phyloP scores from a whole-genome alignment of 2,888 invertebrate species.

The Tetanocera ferruginea region DNA sequence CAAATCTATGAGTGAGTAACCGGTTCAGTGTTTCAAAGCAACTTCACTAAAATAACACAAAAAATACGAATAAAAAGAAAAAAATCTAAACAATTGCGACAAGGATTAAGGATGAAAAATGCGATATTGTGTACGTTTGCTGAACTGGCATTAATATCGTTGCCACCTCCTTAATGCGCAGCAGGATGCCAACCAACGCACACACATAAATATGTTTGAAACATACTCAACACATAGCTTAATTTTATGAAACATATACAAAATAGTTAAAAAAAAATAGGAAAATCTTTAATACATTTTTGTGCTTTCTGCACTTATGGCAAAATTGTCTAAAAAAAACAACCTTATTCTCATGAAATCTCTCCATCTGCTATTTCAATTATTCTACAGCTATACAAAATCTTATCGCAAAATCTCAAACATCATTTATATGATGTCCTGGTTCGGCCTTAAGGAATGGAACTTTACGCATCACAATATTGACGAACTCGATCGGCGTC shows the following conservation, averaged over 20 bases:
- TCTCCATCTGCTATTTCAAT: not conserved
- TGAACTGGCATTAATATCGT: not conserved
- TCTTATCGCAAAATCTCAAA: slow-evolving; percentile 67
- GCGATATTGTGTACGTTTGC: not conserved
- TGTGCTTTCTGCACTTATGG: too few relatives aligned
- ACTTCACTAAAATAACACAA: too few relatives aligned
- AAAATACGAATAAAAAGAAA: not conserved
- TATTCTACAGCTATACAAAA: slow-evolving; percentile 60
- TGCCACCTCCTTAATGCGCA: not conserved
- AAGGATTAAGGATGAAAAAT: slow-evolving; percentile 22
- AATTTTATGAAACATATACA: not conserved
- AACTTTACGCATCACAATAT: slow-evolving; percentile 67
- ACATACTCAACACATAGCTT: not conserved
- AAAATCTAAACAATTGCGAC: slow-evolving; percentile 11
- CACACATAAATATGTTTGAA: not conserved
- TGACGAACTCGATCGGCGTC: slow-evolving; percentile 63
- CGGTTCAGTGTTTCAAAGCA: not conserved
- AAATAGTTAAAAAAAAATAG: not conserved
- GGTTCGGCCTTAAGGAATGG: slow-evolving; percentile 70
- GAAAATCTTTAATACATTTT: not conserved
- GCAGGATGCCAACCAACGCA: too few relatives aligned
- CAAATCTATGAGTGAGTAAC: not conserved
- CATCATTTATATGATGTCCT: slow-evolving; percentile 70
- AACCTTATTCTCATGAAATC: too few relatives aligned
- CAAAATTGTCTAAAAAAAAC: too few relatives aligned